Base-by-base conservation (phyloP, 2,113 vertebrate species). In the Fregetta grallaria region DNA sequence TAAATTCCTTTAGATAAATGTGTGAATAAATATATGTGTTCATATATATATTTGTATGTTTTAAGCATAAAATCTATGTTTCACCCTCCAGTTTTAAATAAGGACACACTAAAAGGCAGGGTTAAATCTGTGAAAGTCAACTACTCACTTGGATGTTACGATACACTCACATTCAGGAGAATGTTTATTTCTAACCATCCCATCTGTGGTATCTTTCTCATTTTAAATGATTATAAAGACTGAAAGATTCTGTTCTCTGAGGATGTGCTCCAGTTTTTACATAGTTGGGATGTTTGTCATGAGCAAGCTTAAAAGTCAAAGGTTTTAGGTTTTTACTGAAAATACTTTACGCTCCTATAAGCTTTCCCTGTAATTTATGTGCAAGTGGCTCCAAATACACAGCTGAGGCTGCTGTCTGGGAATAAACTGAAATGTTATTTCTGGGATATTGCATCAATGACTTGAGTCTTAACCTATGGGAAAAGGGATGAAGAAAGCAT, bases 301-400 rank as follows among this genome's bases (percentile, higher is more conserved):
- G 84, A 94, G 77, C 80, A 59, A 72, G 82, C 89, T 94, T 93
- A 82, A 81, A 96, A 95, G 96, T 91, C 94, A 95, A 95, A 94
- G 89, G 94, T 86, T 94, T 95, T 92, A 78, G 90, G 63, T 95
- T 97, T 97, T 95, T 86, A 93, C 81, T 92, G 94, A 67, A 78
- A 93, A 92, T 92, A 89, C 55, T 94, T 95, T 40, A 86, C 0
- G n/a, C 77, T 85, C 40, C 94, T 92, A 23, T 75, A 95, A 93
- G 83, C 72, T 92, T 88, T 93, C 67, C 62, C 74, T 76, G 72
- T 88, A 90, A 95, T 95, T 93, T 97, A 97, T 95, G 76, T 91
- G 86, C 76, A 79, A 94, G 88, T 50, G 74, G 88, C 70, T 94
- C 87, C 72, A 77, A 91, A 75, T 2, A 68, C 66, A 77, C 83